phyloP scores from a whole-genome alignment of 2,113 vertebrate species.

The Protobothrops mucrosquamatus region DNA sequence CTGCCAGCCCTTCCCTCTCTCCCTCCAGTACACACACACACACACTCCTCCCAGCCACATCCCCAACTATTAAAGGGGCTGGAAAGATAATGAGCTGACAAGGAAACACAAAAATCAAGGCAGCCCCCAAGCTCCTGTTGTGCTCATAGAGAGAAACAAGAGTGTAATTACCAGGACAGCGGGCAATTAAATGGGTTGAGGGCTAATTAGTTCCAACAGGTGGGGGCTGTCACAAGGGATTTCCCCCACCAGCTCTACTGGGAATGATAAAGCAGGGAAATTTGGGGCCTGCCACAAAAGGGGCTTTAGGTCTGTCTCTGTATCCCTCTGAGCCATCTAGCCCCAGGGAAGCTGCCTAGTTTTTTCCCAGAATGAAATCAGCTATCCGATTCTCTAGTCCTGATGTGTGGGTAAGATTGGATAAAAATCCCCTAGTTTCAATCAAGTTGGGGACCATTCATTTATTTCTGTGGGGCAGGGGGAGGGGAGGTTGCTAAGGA shows the following conservation, averaged over 20 bases:
- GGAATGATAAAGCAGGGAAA: neutral
- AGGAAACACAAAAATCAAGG: slow-evolving; percentile 70
- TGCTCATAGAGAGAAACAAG: slow-evolving; percentile 67
- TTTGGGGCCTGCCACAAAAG: neutral
- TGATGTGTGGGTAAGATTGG: neutral
- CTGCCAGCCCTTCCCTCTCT: neutral
- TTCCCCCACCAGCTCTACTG: neutral
- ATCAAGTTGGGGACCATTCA: neutral
- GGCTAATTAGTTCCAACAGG: slow-evolving; percentile 58
- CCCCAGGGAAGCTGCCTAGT: neutral
- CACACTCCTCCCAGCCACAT: neutral
- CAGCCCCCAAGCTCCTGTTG: slow-evolving; percentile 47
- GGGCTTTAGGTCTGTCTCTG: neutral
- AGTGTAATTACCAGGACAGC: slow-evolving; percentile 69
- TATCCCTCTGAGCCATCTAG: neutral
- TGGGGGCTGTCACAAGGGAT: slow-evolving; percentile 13
- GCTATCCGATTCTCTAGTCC: neutral
- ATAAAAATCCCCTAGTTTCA: neutral
- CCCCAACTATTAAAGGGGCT: slow-evolving; percentile 57
- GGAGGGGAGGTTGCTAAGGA: neutral
- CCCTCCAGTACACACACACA: neutral
- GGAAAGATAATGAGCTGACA: slow-evolving; percentile 67
- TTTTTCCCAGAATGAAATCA: neutral
- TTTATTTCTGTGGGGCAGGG: neutral
- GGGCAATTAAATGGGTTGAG: slow-evolving; percentile 65